Evolutionary conservation across 1,140 invertebrate species (phyloP).

Genomic region (Thaumetopoea pityocampa): DNA sequence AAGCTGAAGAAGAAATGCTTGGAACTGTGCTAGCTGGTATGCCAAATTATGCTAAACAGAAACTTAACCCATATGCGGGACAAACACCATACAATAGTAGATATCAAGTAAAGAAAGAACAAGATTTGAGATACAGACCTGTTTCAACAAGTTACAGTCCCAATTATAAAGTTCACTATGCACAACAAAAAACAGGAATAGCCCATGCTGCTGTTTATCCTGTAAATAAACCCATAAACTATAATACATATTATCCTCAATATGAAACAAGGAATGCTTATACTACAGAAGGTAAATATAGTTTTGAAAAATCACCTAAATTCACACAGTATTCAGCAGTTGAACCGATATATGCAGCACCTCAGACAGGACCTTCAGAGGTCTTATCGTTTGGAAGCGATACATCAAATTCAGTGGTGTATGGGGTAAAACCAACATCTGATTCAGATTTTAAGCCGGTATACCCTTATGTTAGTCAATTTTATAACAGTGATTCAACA

Average conservation of each 20-base stretch:
- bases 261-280: conserved; percentile 63
- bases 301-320: conserved; percentile 37
- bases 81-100: conserved; percentile 57
- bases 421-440: conserved; percentile 56
- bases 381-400: conserved; percentile 51
- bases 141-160: conserved; percentile 57
- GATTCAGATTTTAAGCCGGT: conserved; percentile 65
- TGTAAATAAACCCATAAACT: conserved; percentile 59
- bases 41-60: conserved; percentile 73
- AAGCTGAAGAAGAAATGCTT: conserved; percentile 84
- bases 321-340: conserved; percentile 59
- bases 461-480: conserved; percentile 61
- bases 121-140: conserved; percentile 67
- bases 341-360: conserved; percentile 65
- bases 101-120: conserved; percentile 66
- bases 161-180: conserved; percentile 52
- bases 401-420: conserved; percentile 55
- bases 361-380: conserved; percentile 47
- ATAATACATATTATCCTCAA: conserved; percentile 55
- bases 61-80: conserved; percentile 64
- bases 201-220: conserved; percentile 69
- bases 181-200: conserved; percentile 68
- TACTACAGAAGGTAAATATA: conserved; percentile 48
- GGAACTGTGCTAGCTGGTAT: conserved; percentile 85
- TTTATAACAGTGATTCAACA: conserved; percentile 60